These are phyloP conservation scores for Pterostichus madidus DNA, from an alignment of 2,888 invertebrate genomes.

Conservation along the genomic window DNA sequence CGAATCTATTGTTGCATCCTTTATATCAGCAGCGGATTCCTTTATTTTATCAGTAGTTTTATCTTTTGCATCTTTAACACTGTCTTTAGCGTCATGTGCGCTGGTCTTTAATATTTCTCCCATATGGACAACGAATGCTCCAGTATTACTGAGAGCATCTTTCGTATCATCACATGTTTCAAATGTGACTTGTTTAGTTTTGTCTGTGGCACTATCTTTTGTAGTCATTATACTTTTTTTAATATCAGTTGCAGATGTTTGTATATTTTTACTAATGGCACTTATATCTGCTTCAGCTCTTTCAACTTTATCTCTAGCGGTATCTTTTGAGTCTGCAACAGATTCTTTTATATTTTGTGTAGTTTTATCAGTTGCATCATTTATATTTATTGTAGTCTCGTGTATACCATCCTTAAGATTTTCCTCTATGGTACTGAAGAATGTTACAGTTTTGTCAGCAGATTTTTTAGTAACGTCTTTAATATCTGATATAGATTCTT, in stretches of 20 bases:
- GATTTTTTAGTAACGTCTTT: slow-evolving; percentile 62
- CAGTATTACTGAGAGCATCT: slow-evolving; percentile 39
- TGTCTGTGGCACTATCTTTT: slow-evolving; percentile 27
- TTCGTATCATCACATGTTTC: slow-evolving; percentile 67
- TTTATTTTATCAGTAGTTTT: slow-evolving; percentile 28
- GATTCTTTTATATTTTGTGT: slow-evolving; percentile 23
- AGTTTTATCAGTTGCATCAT: slow-evolving; percentile 13
- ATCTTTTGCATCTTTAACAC: slow-evolving; percentile 14
- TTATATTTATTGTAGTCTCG: slow-evolving; percentile 40
- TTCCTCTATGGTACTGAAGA: slow-evolving; percentile 48
- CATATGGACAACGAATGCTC: slow-evolving; percentile 69
- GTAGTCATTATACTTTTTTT: slow-evolving; percentile 52
- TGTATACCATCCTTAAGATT: slow-evolving; percentile 27
- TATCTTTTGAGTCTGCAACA: slow-evolving; percentile 74
- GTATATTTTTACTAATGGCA: not conserved
- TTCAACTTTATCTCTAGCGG: slow-evolving; percentile 79
- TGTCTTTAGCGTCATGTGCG: slow-evolving; percentile 70
- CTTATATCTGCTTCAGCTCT: slow-evolving; percentile 71
- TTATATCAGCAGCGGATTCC: slow-evolving; percentile 27
- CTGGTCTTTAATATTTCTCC: slow-evolving; percentile 70
- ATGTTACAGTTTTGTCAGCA: slow-evolving; percentile 65
- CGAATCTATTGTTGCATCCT: slow-evolving; percentile 57
- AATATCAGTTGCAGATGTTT: slow-evolving; percentile 23
- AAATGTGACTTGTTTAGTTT: not conserved
- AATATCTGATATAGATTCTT: slow-evolving; percentile 35